Percentiles rank a stretch among this genome's conserved stretches.
phyloP scores from a whole-genome alignment of 2,113 vertebrate species.

The Chloebia gouldiae region DNA sequence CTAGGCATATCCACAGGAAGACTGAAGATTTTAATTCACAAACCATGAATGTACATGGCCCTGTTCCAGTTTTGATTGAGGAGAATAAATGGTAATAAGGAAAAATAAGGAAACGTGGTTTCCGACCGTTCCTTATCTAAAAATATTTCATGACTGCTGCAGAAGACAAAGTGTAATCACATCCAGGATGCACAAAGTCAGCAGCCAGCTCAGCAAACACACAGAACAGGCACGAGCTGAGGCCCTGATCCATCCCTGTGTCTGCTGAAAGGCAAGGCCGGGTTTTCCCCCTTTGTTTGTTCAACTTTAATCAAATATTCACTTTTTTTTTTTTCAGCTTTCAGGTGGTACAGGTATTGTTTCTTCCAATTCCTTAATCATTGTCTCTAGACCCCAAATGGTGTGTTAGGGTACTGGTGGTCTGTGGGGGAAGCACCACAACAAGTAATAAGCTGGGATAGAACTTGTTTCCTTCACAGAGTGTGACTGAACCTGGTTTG shows the following conservation, averaged over 20 bases:
- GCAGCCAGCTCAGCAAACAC: neutral
- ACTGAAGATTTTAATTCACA: neutral
- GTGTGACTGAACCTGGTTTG: rapidly evolving
- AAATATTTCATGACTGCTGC: neutral
- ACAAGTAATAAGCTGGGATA: neutral
- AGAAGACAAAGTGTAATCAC: neutral
- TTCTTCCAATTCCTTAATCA: neutral
- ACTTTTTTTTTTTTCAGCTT: neutral
- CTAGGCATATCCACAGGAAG: neutral
- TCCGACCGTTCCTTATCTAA: neutral
- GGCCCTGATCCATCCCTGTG: neutral
- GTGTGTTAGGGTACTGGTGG: neutral
- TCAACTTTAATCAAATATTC: neutral
- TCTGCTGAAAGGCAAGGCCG: neutral
- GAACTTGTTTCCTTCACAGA: neutral
- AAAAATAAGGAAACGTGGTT: neutral
- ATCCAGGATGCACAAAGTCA: neutral
- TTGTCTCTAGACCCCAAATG: neutral
- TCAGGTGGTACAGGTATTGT: neutral
- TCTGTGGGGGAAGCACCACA: neutral
- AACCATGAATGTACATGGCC: neutral
- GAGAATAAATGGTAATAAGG: neutral
- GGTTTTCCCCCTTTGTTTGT: rapidly evolving
- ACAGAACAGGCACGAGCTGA: neutral
- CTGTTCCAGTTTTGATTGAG: neutral